These are phyloP conservation scores for Cosmia trapezina DNA, from an alignment of 2,888 invertebrate species.

Conservation along the genomic window DNA sequence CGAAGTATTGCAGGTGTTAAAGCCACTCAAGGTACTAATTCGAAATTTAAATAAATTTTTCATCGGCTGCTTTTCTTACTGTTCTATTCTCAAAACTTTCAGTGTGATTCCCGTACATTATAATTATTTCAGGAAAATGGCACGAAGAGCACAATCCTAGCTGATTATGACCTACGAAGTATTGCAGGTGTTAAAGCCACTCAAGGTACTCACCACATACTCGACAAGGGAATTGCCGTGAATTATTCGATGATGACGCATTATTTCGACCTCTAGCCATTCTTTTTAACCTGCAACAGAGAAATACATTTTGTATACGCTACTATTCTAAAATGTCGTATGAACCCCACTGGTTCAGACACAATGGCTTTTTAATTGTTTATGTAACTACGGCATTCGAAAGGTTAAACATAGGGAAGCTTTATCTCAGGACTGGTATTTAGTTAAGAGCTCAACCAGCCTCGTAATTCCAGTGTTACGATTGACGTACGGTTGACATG, in stretches of 20 bases:
- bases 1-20: background rate
- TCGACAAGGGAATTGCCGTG: constrained; percentile 93
- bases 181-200: background rate
- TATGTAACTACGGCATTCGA: too few species aligned
- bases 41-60: too few species aligned
- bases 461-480: background rate
- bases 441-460: background rate
- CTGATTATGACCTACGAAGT: background rate
- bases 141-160: background rate
- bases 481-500: too few species aligned
- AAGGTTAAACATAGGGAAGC: background rate
- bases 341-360: too few species aligned
- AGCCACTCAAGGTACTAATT: constrained; percentile 61
- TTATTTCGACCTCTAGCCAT: constrained; percentile 79
- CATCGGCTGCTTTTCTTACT: too few species aligned
- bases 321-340: too few species aligned
- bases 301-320: background rate
- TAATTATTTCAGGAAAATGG: background rate
- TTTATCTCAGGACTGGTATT: background rate
- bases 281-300: constrained; percentile 81
- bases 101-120: background rate
- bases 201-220: constrained; percentile 92
- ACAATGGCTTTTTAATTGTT: too few species aligned
- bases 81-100: too few species aligned
- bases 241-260: constrained; percentile 73